Evolutionary conservation across 1,140 invertebrate genomes (phyloP), one percentile per base, ranked within the genome.

Genomic region (Protaetia brevitarsis): DNA sequence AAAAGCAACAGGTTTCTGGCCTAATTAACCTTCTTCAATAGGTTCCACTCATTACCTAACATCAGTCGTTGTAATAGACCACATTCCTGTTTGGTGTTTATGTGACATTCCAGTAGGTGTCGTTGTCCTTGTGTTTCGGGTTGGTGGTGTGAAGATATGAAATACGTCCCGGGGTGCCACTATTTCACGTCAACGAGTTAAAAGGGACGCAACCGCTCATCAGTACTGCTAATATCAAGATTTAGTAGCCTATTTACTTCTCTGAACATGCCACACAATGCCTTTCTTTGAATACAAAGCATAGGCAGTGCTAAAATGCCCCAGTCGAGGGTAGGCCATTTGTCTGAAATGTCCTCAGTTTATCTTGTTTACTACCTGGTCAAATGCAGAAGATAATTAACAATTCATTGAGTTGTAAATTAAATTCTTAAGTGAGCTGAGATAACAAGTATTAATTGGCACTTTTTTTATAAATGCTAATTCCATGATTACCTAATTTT

Each of bases 1-100:
- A 51, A 51, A 51, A 51, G 41, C 41, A 51, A 51, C 41, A 51
- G 41, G 41, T 51, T 51, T 51, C 19, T 11, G 19, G 8, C 11
- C 19, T 23, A 51, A 51, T 51, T 51, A 51, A 51, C 21, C 41
- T 19, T 51, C 41, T 51, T 51, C 19, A 51, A 23, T 19, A 19
- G 41, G n/a, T n/a, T n/a, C n/a, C n/a, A 51, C 16, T 21, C 19
- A 23, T 10, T 51, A 51, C 21, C 10, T 7, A 45, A 45, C 11
- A 23, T 3, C 26, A 8, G 11, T 8, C 19, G 3, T 19, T 8
- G 26, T 16, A 10, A 21, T 21, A 23, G 6, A 51, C 7, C 10
- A 23, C 13, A 51, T 19, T 51, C 16, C 26, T 23, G 26, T 1
- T 10, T 51, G 41, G n/a, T 51, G 19, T 51, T 10, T 23, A 19